Base-by-base conservation (phyloP, 2,797 vertebrate genomes). In the Oreochromis grahami region DNA sequence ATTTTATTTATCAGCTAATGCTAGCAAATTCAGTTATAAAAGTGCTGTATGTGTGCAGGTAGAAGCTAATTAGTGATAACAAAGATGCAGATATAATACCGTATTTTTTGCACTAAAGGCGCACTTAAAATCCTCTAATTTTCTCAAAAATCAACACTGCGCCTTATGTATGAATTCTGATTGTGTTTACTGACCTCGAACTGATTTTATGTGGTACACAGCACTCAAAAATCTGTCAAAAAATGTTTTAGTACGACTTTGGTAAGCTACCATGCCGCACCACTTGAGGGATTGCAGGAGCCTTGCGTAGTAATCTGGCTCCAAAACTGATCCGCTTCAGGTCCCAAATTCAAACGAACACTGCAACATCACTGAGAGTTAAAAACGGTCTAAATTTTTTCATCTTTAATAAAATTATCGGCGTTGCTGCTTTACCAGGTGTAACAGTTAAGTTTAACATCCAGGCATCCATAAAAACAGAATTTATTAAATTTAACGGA, bases 181-280 rank as follows among this genome's bases (percentile, higher is more conserved):
- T 56, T 56, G 24, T 56, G 24, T 8, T 15, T 29, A 8, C 24
- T 56, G 53, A 56, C 13, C 13, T 56, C 1, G 3, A 56, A 56
- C 53, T 0, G 3, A 56, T 29, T 56, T 15, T 56, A 56, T 56
- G 4, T 15, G 0, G 24, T 15, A 56, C 13, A 3, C 1, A 2
- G 13, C 2, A 0, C 0, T 0, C 53, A 56, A 2, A 56, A 56
- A 29, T 29, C 53, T 56, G 53, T 15, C 53, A 56, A 56, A 56
- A 56, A 13, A 56, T 56, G 53, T 29, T 56, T 56, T 56, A 56
- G 13, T 56, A 29, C 53, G 8, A 56, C 53, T 56, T 56, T 56
- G 24, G 8, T 29, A 56, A 5, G 53, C 29, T 29, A 29, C 29
- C 3, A 29, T 1, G 29, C 29, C 29, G 29, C 29, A 29, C 29